Base-by-base conservation (phyloP, 1,140 invertebrate genomes). In the Campoletis sonorensis region DNA sequence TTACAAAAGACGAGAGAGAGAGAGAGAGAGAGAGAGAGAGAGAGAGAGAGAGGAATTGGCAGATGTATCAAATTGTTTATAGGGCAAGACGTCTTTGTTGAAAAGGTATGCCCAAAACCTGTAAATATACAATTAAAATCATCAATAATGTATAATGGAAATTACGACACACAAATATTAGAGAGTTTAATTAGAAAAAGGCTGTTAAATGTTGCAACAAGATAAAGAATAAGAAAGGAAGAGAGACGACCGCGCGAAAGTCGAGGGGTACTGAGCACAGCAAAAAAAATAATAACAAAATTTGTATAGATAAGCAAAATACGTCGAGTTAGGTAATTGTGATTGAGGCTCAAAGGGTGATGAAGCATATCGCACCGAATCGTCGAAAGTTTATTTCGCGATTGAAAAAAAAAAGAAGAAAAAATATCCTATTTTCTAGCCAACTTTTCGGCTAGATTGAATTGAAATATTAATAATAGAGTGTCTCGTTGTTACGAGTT, bases 1-100 rank as follows among this genome's bases (percentile, higher is more conserved):
- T 8, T 51, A 16, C 10, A 37, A 37, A 37, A 37, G 10, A 37
- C 37, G 10, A 37, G 10, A 4, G 37, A 37, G 37, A 37, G 10
- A 11, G 40, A 45, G 11, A 8, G 40, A 45, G 40, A 45, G 40
- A 45, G 40, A 45, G 40, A 45, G 40, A 45, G 40, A 10, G 40
- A 10, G 40, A 10, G 40, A 10, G 40, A 45, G 40, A 45, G 81
- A 75, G 8, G 58, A 82, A 87, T 86, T 84, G 84, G 81, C 82
- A 85, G 79, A 83, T 81, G 78, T 83, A 76, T 83, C 83, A 79
- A 71, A 84, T 83, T 85, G 79, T 87, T 86, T 68, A 84, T 86
- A 86, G 84, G 61, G 80, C 61, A 88, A 86, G 85, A 87, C 81
- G 82, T 90, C 86, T 88, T 87, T 83, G 84, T 90, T 89, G 85